Evolutionary conservation across 2,113 vertebrate species (phyloP).

Genomic region (Pogonocichla stellata): DNA sequence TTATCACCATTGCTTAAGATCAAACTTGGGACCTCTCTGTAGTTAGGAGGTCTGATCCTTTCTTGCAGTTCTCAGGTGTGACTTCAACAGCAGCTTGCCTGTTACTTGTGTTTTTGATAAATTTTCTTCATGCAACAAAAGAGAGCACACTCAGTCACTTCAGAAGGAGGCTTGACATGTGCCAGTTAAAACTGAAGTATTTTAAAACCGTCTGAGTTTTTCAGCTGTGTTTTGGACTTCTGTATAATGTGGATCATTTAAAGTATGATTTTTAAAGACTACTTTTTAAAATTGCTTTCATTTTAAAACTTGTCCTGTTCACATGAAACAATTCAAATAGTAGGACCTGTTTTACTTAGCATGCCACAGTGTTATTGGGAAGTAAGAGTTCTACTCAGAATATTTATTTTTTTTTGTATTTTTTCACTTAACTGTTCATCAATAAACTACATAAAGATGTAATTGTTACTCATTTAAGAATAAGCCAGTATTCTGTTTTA

Average conservation of each 20-base stretch:
- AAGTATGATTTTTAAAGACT: background rate
- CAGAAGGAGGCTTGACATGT: background rate
- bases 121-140: rapidly evolving
- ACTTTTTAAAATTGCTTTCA: background rate
- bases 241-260: background rate
- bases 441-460: background rate
- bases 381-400: background rate
- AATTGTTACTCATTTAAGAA: background rate
- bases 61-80: background rate
- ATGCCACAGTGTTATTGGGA: background rate
- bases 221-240: background rate
- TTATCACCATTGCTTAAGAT: background rate
- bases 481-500: background rate
- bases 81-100: background rate
- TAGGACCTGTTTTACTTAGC: background rate
- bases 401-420: background rate
- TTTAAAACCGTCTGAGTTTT: background rate
- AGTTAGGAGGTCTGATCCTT: background rate
- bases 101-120: background rate
- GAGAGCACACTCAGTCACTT: background rate
- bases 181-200: background rate
- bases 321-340: background rate
- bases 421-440: background rate
- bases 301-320: background rate
- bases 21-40: background rate